phyloP scores from a whole-genome alignment of 1,140 invertebrate species.

The Calosoma granatense region DNA sequence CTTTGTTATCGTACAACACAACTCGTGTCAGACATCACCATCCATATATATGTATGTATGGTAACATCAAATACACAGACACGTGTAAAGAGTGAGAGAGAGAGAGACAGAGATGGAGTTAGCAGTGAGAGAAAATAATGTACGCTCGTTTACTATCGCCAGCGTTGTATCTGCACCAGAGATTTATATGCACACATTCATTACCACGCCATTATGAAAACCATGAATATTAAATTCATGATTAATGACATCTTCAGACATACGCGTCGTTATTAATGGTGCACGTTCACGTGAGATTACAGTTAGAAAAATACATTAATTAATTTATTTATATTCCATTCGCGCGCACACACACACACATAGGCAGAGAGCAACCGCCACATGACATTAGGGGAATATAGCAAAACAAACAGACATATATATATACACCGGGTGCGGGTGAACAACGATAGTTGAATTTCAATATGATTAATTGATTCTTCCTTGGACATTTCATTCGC shows the following conservation, averaged over 20 bases:
- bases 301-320: background rate
- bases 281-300: background rate
- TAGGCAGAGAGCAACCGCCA: too few species aligned
- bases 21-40: too few species aligned
- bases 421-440: background rate
- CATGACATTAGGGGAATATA: background rate
- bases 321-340: background rate
- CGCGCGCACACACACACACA: too few species aligned
- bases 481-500: too few species aligned
- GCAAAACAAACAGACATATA: background rate
- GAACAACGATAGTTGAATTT: background rate
- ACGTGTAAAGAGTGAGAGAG: too few species aligned
- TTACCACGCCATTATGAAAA: background rate
- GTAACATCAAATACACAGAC: too few species aligned
- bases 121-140: too few species aligned
- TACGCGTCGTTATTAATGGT: background rate
- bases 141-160: too few species aligned
- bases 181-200: background rate
- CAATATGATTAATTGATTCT: background rate
- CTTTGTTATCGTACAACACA: too few species aligned
- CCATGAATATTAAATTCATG: background rate
- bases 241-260: background rate
- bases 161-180: too few species aligned
- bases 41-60: too few species aligned
- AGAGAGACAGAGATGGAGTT: too few species aligned